Evolutionary conservation across 23 tunicate genomes (phyloP), one percentile per base, ranked within the genome.

Genomic region (Clavelina lepadiformis): DNA sequence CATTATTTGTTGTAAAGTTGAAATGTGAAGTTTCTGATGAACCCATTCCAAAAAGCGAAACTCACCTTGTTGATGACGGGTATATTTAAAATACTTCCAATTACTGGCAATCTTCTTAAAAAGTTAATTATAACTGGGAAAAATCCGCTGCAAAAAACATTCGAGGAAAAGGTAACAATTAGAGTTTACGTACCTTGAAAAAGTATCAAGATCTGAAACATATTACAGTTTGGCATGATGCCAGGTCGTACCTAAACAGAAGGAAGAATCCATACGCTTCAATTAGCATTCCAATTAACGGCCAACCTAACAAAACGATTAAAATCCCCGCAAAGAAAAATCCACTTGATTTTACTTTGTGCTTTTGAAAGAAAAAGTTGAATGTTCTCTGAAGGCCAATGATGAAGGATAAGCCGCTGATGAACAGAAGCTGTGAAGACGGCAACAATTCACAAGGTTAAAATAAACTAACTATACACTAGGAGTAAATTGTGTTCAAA

Each of bases 241-340:
- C n/a, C n/a, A n/a, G n/a, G n/a, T n/a, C n/a, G n/a, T n/a, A 89
- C 97, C 97, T 83, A 56, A 93, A 93, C 23, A 93, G 47, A 19
- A 93, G 81, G 52, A 93, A 84, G 69, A 93, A 93, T 23, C 98
- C 98, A 54, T 93, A 93, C n/a, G 74, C 32, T 74, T 93, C 98
- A 28, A 85, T 69, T 19, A 83, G 63, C 98, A 93, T 93, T 34
- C 98, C 98, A 41, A 93, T 79, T n/a, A 93, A 60, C 18, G 98
- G 98, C 83, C 83, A 93, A 31, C 98, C 98, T 33, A 93, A 49
- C 61, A 93, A 54, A 1, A 93, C 98, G 28, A 93, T 64, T 4
- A 93, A 46, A 33, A 93, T 93, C 13, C 98, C 98, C 51, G 88
- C 56, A 56, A 93, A 93, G 69, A 93, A 93, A 44, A 65, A 85